phyloP scores from a whole-genome alignment of 2,797 vertebrate genomes.

The Paguma larvata region DNA sequence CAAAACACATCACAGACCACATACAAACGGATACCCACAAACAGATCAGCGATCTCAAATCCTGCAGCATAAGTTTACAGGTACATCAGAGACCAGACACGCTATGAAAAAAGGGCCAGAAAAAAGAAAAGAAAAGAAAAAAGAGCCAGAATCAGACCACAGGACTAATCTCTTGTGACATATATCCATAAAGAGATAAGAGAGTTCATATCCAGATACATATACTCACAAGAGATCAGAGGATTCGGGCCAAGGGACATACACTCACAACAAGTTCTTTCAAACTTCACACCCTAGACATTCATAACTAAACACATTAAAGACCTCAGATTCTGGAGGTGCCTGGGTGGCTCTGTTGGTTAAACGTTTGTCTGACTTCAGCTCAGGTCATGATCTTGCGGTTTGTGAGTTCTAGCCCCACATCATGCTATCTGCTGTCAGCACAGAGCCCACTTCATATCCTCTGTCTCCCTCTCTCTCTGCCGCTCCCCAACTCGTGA shows the following conservation, averaged over 20 bases:
- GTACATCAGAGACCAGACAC: neutral
- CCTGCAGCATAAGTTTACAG: neutral
- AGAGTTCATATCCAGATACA: neutral
- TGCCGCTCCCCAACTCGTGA: too few relatives aligned
- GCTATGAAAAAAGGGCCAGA: neutral
- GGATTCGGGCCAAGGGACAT: neutral
- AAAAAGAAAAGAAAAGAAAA: neutral
- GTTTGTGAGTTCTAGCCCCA: too few relatives aligned
- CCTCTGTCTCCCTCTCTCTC: too few relatives aligned
- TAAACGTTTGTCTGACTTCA: too few relatives aligned
- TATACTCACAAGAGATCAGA: constrained; percentile 19
- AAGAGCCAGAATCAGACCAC: neutral
- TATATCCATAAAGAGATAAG: neutral
- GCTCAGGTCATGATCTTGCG: too few relatives aligned
- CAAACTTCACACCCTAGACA: neutral
- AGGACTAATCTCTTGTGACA: neutral
- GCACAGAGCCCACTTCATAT: too few relatives aligned
- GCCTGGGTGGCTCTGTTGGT: too few relatives aligned
- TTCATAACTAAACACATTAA: neutral
- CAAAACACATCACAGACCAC: neutral
- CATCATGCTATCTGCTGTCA: too few relatives aligned
- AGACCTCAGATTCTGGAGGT: neutral
- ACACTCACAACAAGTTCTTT: neutral
- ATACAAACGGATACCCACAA: neutral
- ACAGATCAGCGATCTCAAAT: neutral